Percentiles rank a stretch among this genome's conserved stretches.
Evolutionary conservation across 1,140 invertebrate species (phyloP).

Genomic region (Caenorhabditis tropicalis): DNA sequence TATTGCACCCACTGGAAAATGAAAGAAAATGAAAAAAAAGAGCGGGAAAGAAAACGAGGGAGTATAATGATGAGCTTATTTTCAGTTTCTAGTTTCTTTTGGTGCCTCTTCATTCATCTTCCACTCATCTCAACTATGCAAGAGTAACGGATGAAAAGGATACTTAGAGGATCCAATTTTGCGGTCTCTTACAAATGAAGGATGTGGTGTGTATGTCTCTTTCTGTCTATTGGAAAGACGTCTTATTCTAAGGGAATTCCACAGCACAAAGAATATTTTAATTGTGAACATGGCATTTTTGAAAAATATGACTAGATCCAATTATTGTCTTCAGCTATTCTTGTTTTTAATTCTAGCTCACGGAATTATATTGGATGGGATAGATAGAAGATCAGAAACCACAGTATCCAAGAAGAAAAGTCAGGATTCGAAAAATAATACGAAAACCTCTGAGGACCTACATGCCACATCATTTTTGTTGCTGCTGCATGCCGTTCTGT

Average conservation of each 20-base stretch:
- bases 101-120: slow-evolving; percentile 33
- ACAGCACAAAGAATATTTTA: background rate
- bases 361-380: background rate
- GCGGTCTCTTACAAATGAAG: slow-evolving; percentile 36
- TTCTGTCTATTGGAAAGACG: background rate
- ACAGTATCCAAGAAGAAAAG: background rate
- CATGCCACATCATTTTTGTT: slow-evolving; percentile 28
- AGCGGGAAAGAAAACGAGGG: background rate
- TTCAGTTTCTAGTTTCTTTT: slow-evolving; percentile 24
- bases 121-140: slow-evolving; percentile 41
- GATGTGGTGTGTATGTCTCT: background rate
- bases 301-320: background rate
- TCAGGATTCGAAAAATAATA: background rate
- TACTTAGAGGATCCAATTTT: slow-evolving; percentile 41
- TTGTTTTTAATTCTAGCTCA: background rate
- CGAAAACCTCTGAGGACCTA: slow-evolving; percentile 32
- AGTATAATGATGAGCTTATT: slow-evolving; percentile 32
- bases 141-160: slow-evolving; percentile 36
- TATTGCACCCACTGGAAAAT: background rate
- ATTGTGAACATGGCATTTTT: background rate
- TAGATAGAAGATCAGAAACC: background rate
- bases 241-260: background rate
- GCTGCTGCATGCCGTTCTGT: background rate
- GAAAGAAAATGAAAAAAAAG: background rate
- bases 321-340: background rate